phyloP scores from a whole-genome alignment of 2,888 invertebrate genomes.

The Dyspetes luteomarginatus region DNA sequence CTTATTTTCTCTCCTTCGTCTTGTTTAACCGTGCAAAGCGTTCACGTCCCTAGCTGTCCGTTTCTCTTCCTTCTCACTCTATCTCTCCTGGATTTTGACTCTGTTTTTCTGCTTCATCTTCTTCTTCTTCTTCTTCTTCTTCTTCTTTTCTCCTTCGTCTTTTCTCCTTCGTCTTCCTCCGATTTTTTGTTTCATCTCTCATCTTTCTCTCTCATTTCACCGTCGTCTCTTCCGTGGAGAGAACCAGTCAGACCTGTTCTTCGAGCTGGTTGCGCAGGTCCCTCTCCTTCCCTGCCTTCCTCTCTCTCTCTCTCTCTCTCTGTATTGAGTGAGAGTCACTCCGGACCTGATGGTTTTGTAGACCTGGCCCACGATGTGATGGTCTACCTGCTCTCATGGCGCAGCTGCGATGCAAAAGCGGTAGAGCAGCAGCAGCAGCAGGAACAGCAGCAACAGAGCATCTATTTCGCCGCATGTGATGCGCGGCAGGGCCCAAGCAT shows the following conservation, averaged over 20 bases:
- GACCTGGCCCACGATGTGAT: conserved; percentile 24
- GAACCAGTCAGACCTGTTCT: conserved; percentile 67
- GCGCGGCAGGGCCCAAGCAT: conserved; percentile 11
- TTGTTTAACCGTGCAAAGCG: conserved; percentile 37
- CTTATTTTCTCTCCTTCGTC: conserved; percentile 60
- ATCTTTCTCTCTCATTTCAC: conserved; percentile 29
- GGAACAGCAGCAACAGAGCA: conserved; percentile 14
- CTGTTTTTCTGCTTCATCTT: background rate
- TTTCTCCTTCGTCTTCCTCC: background rate
- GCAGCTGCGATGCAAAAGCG: background rate
- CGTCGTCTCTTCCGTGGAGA: conserved; percentile 44
- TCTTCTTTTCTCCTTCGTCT: background rate
- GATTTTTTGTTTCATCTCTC: conserved; percentile 15
- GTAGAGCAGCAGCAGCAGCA: conserved; percentile 23
- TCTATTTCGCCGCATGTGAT: conserved; percentile 41
- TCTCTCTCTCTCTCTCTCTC: too few species aligned
- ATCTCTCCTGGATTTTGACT: conserved; percentile 24
- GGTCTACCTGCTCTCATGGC: conserved; percentile 51
- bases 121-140: background rate
- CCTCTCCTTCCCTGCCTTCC: conserved; percentile 23
- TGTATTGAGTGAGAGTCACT: too few species aligned
- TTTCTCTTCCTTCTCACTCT: background rate
- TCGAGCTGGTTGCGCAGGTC: conserved; percentile 74
- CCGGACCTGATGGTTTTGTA: conserved; percentile 25
- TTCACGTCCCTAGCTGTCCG: conserved; percentile 41